These are phyloP conservation scores for Psammodynastes pulverulentus DNA, from an alignment of 2,113 vertebrate genomes.

Conservation along the genomic window DNA sequence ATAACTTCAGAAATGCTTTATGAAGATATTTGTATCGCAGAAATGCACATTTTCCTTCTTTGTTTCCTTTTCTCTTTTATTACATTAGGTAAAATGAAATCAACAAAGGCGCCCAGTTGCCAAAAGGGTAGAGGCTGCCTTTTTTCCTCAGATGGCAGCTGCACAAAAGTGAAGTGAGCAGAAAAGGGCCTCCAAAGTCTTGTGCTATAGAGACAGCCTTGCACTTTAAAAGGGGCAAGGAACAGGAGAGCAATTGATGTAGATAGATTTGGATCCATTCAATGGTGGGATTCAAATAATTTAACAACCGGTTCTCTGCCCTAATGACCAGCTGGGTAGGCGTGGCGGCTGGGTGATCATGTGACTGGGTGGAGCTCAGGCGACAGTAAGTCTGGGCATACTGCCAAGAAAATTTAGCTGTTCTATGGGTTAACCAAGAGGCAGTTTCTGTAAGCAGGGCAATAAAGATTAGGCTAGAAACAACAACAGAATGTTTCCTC, in stretches of 20 bases:
- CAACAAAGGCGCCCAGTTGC: not conserved
- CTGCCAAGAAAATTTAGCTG: too few relatives aligned
- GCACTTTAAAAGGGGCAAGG: not conserved
- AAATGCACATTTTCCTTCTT: constrained; percentile 1
- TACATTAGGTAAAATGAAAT: not conserved
- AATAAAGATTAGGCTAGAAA: too few relatives aligned
- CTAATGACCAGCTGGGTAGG: too few relatives aligned
- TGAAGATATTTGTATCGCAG: constrained; percentile 4
- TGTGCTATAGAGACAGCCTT: not conserved
- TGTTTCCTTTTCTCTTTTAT: constrained; percentile 2
- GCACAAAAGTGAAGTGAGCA: not conserved
- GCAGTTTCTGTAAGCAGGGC: too few relatives aligned
- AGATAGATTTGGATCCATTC: not conserved
- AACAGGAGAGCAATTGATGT: not conserved
- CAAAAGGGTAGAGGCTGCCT: not conserved
- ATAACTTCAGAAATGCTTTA: not conserved
- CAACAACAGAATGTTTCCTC: too few relatives aligned
- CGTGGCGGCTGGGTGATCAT: too few relatives aligned
- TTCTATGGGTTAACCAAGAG: too few relatives aligned
- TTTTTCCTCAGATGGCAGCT: not conserved
- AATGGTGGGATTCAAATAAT: too few relatives aligned
- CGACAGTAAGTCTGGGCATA: too few relatives aligned
- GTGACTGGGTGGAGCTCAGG: too few relatives aligned
- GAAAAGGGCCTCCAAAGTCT: not conserved
- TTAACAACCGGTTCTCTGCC: too few relatives aligned